phyloP scores from a whole-genome alignment of 2,888 invertebrate species.

The Pegoplata infirma region DNA sequence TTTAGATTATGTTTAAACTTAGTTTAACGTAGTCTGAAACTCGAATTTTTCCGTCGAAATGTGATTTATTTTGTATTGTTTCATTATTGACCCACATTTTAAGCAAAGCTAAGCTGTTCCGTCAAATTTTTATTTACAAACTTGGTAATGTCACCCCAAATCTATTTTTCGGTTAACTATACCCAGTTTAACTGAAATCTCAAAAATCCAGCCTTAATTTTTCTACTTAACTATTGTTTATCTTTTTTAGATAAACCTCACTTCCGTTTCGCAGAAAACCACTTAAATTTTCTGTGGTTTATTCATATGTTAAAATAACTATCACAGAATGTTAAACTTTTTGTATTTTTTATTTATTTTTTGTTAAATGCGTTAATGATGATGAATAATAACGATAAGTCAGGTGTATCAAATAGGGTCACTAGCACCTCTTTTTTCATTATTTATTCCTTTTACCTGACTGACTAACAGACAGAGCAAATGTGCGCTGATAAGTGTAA shows the following conservation, averaged over 20 bases:
- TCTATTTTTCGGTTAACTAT: too few relatives aligned
- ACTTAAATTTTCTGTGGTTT: constrained; percentile 21
- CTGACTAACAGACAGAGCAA: constrained; percentile 1
- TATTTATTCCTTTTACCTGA: neutral
- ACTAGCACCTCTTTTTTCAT: constrained; percentile 68
- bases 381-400: constrained; percentile 67
- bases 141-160: too few relatives aligned
- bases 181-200: too few relatives aligned
- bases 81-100: too few relatives aligned
- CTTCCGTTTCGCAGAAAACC: constrained; percentile 58
- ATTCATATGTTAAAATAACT: constrained; percentile 57
- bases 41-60: too few relatives aligned
- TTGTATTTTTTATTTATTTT: constrained; percentile 21
- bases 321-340: constrained; percentile 26
- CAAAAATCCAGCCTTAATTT: too few relatives aligned
- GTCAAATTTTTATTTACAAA: too few relatives aligned
- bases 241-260: constrained; percentile 57
- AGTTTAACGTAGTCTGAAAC: too few relatives aligned
- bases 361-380: constrained; percentile 60
- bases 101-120: too few relatives aligned
- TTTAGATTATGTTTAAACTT: too few relatives aligned
- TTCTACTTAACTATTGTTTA: too few relatives aligned
- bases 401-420: constrained; percentile 75
- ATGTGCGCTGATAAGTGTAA: constrained; percentile 57
- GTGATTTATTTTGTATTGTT: too few relatives aligned